phyloP scores from a whole-genome alignment of 2,888 invertebrate genomes.

The Steinernema carpocapsae region DNA sequence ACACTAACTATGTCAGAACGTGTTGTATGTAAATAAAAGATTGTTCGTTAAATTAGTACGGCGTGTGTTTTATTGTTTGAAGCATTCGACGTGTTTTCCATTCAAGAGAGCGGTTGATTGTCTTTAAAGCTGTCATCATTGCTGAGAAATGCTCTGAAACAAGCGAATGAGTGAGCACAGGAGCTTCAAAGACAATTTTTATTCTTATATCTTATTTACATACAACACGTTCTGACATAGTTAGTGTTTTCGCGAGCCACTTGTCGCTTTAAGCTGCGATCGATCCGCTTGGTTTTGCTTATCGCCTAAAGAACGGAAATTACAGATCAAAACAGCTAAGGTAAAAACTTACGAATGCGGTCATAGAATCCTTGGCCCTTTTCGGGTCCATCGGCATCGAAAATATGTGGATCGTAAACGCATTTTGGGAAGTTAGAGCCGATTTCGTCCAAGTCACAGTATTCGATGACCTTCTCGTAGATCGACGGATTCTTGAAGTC shows the following conservation, averaged over 20 bases:
- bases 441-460: conserved; percentile 91
- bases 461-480: conserved; percentile 92
- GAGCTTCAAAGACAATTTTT: no score
- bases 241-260: background rate
- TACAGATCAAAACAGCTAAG: no score
- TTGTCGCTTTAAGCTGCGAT: background rate
- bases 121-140: no score
- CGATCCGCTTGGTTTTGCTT: conserved; percentile 2
- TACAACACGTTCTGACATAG: background rate
- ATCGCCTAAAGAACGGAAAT: background rate
- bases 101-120: no score
- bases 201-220: conserved; percentile 24
- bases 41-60: no score
- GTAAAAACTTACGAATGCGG: conserved; percentile 24
- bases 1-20: background rate
- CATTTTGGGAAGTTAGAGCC: conserved; percentile 90
- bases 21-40: conserved; percentile 11
- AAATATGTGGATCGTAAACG: conserved; percentile 88
- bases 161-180: no score
- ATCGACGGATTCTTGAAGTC: conserved; percentile 96
- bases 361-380: conserved; percentile 21
- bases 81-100: no score
- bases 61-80: no score
- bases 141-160: no score
- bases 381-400: conserved; percentile 71